These are phyloP conservation scores for Philotrypesis tridentata DNA, from an alignment of 1,140 invertebrate species.

Conservation along the genomic window DNA sequence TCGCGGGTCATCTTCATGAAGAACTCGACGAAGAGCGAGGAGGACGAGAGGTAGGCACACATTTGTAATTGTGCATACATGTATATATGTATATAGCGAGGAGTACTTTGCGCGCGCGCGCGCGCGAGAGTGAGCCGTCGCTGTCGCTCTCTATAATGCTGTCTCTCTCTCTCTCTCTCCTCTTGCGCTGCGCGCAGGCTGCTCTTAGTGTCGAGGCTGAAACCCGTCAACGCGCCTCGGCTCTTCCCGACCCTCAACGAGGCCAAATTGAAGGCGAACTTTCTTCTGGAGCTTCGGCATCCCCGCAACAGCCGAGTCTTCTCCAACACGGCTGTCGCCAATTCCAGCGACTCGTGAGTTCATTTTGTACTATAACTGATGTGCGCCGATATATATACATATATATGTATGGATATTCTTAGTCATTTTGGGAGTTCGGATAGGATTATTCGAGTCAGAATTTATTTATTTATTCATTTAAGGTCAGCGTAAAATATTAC, in stretches of 20 bases:
- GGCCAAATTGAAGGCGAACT: constrained; percentile 76
- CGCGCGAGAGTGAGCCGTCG: too few species aligned
- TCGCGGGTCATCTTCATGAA: constrained; percentile 52
- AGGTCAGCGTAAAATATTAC: too few species aligned
- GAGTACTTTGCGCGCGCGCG: too few species aligned
- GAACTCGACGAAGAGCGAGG: constrained; percentile 50
- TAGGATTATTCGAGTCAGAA: too few species aligned
- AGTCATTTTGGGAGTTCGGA: too few species aligned
- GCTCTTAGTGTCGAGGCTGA: constrained; percentile 77
- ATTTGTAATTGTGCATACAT: too few species aligned
- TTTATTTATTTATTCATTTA: too few species aligned
- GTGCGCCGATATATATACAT: too few species aligned
- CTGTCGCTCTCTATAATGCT: too few species aligned
- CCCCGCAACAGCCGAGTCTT: constrained; percentile 60
- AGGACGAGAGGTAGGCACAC: constrained; percentile 41
- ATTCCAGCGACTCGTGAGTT: constrained; percentile 59
- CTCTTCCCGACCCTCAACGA: constrained; percentile 86
- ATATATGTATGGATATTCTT: background rate
- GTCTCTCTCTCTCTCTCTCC: background rate
- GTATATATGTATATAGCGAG: too few species aligned
- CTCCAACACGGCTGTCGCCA: constrained; percentile 67
- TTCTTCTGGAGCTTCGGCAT: constrained; percentile 68
- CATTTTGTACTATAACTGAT: too few species aligned
- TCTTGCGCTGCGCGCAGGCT: constrained; percentile 66
- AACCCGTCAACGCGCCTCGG: constrained; percentile 77